Conservation (phyloP, 2,113 vertebrate species). For the Sardina pilchardus region DNA sequence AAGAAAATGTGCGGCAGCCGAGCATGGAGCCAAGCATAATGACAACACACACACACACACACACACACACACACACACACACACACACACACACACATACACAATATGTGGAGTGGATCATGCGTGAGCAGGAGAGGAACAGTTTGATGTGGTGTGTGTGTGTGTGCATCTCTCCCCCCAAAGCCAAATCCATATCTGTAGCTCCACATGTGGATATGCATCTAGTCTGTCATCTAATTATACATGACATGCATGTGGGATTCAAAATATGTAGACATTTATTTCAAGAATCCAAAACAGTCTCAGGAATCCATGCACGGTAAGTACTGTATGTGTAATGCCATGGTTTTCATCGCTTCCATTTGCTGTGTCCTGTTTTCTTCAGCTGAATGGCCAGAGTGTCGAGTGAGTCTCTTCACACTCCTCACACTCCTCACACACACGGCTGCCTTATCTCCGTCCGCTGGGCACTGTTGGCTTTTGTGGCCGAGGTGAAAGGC, state of each 20-base stretch:
- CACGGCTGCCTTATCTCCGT: background rate
- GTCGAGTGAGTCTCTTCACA: too few species aligned
- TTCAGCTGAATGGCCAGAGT: background rate
- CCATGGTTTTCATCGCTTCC: background rate
- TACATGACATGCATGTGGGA: background rate
- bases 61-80: too few species aligned
- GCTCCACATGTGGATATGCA: too few species aligned
- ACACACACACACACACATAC: too few species aligned
- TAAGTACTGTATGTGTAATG: background rate
- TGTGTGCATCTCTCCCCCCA: background rate
- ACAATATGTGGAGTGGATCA: background rate
- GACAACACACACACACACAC: too few species aligned
- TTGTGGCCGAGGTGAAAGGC: background rate
- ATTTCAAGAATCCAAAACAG: background rate
- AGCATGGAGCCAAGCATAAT: background rate
- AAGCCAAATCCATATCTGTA: background rate
- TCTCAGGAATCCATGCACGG: background rate
- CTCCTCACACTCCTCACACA: too few species aligned
- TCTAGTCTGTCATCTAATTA: background rate
- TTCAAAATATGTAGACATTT: background rate
- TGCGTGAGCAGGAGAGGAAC: background rate
- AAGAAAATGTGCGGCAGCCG: background rate
- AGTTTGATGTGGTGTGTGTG: background rate
- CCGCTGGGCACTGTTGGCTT: background rate
- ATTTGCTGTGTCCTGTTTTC: background rate